These are phyloP conservation scores for Cepaea nemoralis DNA, from an alignment of 1,140 invertebrate species.

Conservation along the genomic window DNA sequence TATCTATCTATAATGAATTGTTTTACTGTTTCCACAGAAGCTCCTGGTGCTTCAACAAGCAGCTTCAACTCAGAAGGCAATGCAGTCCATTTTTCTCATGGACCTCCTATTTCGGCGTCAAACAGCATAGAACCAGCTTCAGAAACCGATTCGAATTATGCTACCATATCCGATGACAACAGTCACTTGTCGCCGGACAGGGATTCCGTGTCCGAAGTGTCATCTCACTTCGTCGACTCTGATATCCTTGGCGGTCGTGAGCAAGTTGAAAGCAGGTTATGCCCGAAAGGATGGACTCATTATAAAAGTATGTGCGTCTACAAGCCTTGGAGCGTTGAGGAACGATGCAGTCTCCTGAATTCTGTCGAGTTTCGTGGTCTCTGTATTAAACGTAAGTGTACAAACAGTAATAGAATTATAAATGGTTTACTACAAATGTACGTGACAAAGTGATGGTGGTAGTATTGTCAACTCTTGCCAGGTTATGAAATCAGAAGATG, in stretches of 20 bases:
- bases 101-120: background rate
- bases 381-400: conserved; percentile 34
- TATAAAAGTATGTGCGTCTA: conserved; percentile 29
- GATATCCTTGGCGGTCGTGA: background rate
- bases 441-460: background rate
- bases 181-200: background rate
- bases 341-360: conserved; percentile 1
- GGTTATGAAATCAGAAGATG: too few relatives aligned
- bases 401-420: background rate
- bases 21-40: background rate
- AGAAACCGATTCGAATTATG: background rate
- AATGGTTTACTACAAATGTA: background rate
- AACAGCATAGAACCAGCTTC: background rate
- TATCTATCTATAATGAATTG: too few relatives aligned
- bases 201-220: background rate
- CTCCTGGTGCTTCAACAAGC: background rate
- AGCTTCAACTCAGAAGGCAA: background rate
- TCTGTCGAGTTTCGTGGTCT: conserved; percentile 29
- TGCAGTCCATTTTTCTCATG: background rate
- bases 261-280: background rate
- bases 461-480: too few relatives aligned
- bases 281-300: conserved; percentile 21
- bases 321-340: conserved; percentile 9
- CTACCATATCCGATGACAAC: background rate
- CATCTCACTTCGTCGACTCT: background rate